Evolutionary conservation across 2,797 vertebrate species (phyloP).

Genomic region (Anas georgica): DNA sequence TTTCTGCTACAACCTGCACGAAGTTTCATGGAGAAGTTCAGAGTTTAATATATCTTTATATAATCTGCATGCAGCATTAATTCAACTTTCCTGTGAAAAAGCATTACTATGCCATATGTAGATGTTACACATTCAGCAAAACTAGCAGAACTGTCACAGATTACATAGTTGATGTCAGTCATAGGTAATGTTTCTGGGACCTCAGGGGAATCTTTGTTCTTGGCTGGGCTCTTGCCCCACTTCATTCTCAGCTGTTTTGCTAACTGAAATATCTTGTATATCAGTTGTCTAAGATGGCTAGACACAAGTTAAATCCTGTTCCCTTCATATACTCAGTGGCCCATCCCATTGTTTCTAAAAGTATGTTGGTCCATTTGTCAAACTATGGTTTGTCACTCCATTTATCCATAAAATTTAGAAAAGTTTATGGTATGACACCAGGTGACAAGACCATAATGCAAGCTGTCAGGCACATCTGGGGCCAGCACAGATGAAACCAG

Average conservation of each 20-base stretch:
- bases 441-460: fast-evolving
- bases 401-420: fast-evolving
- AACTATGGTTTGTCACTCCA: fast-evolving
- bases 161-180: not conserved
- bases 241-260: not conserved
- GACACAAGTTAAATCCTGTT: not conserved
- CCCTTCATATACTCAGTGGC: not conserved
- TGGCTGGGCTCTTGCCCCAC: not conserved
- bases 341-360: not conserved
- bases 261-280: not conserved
- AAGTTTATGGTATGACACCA: fast-evolving
- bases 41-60: not conserved
- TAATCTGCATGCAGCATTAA: not conserved
- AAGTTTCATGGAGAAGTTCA: not conserved
- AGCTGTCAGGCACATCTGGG: fast-evolving
- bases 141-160: not conserved
- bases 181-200: not conserved
- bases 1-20: not conserved
- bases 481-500: not conserved
- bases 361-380: not conserved
- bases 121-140: not conserved
- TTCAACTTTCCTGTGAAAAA: not conserved
- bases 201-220: not conserved
- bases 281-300: not conserved
- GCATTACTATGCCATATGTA: not conserved